Evolutionary conservation across 2,888 invertebrate genomes (phyloP), one percentile per base, ranked within the genome.

Genomic region (Stomorhina lunata): DNA sequence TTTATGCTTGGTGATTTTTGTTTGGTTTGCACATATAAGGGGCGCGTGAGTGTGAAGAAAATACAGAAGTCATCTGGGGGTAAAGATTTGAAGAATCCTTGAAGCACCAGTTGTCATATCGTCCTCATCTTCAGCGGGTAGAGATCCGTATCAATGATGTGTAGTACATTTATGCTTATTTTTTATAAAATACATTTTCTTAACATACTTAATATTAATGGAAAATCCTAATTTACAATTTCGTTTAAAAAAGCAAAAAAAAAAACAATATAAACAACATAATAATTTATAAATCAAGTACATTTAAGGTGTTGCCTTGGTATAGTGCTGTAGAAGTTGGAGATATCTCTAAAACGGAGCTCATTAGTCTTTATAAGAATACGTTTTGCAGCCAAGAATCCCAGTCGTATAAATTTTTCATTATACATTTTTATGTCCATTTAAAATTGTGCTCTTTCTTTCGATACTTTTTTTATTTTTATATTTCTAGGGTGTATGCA

Each of bases 401-500:
- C 40, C 73, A 65, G 63, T 73, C 65, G 73, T 50, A 40, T 63
- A 10, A 53, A 59, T n/a, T 53, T 34, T 43, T 55, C 68, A 55
- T 45, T 55, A 37, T 57, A 29, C 37, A 59, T 12, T 34, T 57
- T 57, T 69, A 48, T 50, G 27, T 71, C 55, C 53, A 55, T 78
- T 77, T 71, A 48, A 50, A 6, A 45, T 71, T 65, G 63, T 75
- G 76, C 50, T 57, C 82, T 61, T 76, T 57, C 12, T 10, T 61
- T 69, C 65, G 55, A 25, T 50, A 61, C 20, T 32, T 61, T 72
- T 77, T 69, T 61, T 17, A 77, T 72, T n/a, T n/a, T n/a, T 59
- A 76, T 66, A 77, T 73, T 72, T 66, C 32, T 76, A 83, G 43
- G 75, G 53, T 75, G 78, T 81, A 68, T 78, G 73, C 69, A 79